These are phyloP conservation scores for Arctopsyche grandis DNA, from an alignment of 1,140 invertebrate genomes.

Conservation along the genomic window DNA sequence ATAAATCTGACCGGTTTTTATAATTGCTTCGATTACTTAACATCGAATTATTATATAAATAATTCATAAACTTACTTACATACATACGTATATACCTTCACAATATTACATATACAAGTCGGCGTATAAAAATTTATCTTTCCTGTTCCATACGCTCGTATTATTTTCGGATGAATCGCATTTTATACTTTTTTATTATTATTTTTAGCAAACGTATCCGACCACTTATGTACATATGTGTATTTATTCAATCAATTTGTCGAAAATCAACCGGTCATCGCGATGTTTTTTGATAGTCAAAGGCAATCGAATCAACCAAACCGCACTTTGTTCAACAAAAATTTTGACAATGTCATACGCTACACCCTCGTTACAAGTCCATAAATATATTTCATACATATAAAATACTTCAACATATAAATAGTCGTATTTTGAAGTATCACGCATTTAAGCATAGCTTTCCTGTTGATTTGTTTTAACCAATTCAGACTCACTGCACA, in stretches of 20 bases:
- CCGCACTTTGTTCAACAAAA: conserved; percentile 17
- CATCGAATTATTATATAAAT: conserved; percentile 31
- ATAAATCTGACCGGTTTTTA: conserved; percentile 31
- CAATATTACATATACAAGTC: background rate
- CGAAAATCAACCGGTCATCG: background rate
- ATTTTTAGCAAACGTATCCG: too few relatives aligned
- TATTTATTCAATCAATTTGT: conserved; percentile 20
- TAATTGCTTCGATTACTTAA: conserved; percentile 32
- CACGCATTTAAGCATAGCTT: too few relatives aligned
- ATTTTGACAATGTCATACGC: conserved; percentile 3
- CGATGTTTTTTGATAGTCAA: background rate
- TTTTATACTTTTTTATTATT: too few relatives aligned
- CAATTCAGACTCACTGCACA: too few relatives aligned
- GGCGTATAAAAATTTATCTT: background rate
- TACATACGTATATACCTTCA: conserved; percentile 9
- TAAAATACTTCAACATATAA: too few relatives aligned
- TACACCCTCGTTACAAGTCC: too few relatives aligned
- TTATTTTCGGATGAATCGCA: background rate
- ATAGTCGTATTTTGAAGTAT: too few relatives aligned
- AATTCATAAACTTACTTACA: conserved; percentile 14
- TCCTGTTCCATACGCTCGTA: background rate
- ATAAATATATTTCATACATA: too few relatives aligned
- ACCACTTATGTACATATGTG: background rate
- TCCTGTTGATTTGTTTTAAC: too few relatives aligned
- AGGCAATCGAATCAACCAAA: conserved; percentile 20